Percentiles rank a stretch among this genome's conserved stretches.
Conservation (phyloP, 2,797 vertebrate genomes). For the Antennarius maculatus region DNA sequence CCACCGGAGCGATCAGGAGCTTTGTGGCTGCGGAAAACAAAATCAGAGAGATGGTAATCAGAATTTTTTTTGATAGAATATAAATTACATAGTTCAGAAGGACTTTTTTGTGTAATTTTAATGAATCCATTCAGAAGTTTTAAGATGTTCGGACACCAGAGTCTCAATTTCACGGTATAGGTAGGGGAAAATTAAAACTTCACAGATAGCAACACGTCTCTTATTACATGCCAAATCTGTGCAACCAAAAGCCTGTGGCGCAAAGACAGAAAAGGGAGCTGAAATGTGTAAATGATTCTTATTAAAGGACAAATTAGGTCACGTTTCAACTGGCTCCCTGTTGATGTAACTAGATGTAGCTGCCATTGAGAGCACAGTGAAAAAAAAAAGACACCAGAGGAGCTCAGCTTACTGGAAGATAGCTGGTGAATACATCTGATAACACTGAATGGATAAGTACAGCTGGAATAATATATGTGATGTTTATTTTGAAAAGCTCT, state of each 20-base stretch:
- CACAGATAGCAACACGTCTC: conserved; percentile 4
- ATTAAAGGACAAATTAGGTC: conserved; percentile 51
- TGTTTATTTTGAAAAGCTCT: conserved; percentile 27
- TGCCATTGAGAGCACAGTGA: conserved; percentile 25
- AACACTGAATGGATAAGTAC: conserved; percentile 30
- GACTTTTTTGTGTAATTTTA: neutral
- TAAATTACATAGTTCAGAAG: conserved; percentile 15
- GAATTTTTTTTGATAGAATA: neutral
- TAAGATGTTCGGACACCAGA: neutral
- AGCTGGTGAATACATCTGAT: conserved; percentile 7
- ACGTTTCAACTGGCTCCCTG: conserved; percentile 30
- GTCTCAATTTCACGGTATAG: neutral
- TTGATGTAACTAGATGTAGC: conserved; percentile 41
- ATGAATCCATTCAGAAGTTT: conserved; percentile 7
- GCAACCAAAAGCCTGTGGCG: conserved; percentile 4
- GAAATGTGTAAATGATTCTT: conserved; percentile 31
- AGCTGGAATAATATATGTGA: conserved; percentile 21
- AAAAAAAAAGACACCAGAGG: conserved; percentile 21
- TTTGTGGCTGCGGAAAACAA: conserved; percentile 87
- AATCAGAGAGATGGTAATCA: conserved; percentile 11
- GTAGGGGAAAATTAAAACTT: conserved; percentile 3
- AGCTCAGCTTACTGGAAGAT: conserved; percentile 26
- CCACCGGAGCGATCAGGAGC: conserved; percentile 91
- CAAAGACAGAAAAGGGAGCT: conserved; percentile 16
- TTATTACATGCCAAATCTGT: conserved; percentile 38